A percentile compares a stretch with the other conserved stretches of the same genome.
phyloP scores from a whole-genome alignment of 2,113 vertebrate species.

The Crotophaga sulcirostris region DNA sequence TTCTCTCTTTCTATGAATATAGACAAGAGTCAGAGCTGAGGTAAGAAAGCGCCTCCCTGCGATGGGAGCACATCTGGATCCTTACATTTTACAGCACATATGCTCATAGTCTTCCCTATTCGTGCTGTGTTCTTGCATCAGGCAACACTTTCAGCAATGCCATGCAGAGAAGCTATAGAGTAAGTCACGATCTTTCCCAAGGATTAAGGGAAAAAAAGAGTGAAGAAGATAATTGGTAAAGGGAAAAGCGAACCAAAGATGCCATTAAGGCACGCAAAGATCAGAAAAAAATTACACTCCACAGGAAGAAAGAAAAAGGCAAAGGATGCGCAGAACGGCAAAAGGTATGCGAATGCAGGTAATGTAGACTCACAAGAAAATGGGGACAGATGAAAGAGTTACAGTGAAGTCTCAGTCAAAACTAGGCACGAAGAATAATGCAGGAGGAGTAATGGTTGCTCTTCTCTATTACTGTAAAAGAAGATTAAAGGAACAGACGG shows the following conservation, averaged over 20 bases:
- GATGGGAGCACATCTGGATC: neutral
- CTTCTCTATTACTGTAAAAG: neutral
- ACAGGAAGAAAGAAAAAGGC: neutral
- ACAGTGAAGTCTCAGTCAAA: neutral
- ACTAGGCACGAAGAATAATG: neutral
- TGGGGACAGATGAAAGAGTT: neutral
- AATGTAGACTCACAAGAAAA: neutral
- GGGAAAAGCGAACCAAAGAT: neutral
- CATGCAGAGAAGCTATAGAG: neutral
- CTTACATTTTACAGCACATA: neutral
- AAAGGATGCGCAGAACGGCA: neutral
- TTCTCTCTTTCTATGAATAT: neutral
- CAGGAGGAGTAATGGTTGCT: neutral
- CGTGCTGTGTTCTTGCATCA: neutral
- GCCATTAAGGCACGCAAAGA: neutral
- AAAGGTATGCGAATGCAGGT: neutral
- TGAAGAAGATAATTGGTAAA: neutral
- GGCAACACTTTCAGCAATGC: rapidly evolving
- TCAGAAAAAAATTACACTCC: neutral
- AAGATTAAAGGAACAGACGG: neutral
- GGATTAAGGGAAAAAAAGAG: neutral
- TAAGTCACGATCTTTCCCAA: neutral
- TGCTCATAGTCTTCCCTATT: neutral
- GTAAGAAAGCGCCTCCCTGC: neutral
- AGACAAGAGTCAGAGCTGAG: neutral